phyloP scores from a whole-genome alignment of 2,797 vertebrate species.

The Onychomys torridus region DNA sequence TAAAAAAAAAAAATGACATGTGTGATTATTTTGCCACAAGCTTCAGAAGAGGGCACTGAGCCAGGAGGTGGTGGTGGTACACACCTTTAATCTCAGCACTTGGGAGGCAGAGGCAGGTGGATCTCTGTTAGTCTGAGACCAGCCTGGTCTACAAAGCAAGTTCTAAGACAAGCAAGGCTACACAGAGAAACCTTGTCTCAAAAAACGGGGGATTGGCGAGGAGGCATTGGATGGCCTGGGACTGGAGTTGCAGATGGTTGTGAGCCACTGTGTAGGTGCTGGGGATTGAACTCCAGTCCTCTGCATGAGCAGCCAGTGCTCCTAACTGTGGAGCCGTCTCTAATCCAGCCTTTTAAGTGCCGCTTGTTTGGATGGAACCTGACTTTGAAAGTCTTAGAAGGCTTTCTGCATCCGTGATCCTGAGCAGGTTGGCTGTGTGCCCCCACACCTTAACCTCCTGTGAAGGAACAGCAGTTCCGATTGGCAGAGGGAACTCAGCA shows the following conservation, averaged over 20 bases:
- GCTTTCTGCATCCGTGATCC: background rate
- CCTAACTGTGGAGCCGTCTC: background rate
- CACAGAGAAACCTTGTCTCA: background rate
- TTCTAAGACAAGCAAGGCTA: background rate
- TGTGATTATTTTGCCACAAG: background rate
- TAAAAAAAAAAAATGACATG: background rate
- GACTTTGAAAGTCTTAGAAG: background rate
- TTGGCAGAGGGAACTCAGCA: background rate
- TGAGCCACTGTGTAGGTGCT: background rate
- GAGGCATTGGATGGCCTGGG: background rate
- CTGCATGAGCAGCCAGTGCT: background rate
- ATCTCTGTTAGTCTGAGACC: background rate
- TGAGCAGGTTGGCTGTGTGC: background rate
- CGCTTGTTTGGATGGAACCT: background rate
- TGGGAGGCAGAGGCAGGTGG: background rate
- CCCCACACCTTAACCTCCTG: background rate
- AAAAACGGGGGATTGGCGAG: accelerated
- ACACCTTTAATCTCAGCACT: background rate
- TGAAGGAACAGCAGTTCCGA: background rate
- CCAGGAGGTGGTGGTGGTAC: background rate
- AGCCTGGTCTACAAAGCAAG: background rate
- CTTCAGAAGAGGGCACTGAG: background rate
- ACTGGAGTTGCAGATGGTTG: background rate
- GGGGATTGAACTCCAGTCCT: background rate
- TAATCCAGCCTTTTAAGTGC: background rate